Evolutionary conservation across 2,113 vertebrate genomes (phyloP).

Genomic region (Syrmaticus mikado): DNA sequence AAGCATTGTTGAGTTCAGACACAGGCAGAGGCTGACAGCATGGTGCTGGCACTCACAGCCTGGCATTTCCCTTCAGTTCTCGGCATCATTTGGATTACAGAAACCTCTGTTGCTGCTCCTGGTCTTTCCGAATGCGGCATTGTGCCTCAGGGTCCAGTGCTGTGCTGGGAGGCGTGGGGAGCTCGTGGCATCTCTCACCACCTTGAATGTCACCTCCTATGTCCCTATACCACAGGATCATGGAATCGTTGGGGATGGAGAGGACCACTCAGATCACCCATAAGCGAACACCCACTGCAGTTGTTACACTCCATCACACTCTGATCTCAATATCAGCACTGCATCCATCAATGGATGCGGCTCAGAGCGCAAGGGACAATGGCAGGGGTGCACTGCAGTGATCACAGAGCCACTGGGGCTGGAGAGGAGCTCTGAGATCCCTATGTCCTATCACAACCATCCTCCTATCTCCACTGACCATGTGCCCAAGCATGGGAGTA

Average conservation of each 20-base stretch:
- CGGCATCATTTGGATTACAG: fast-evolving
- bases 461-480: too few species aligned
- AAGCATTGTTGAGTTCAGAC: slow-evolving; percentile 52
- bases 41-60: neutral
- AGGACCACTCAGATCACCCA: too few species aligned
- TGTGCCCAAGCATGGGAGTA: neutral
- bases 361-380: too few species aligned
- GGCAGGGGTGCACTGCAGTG: too few species aligned
- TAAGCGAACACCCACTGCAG: too few species aligned
- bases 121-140: neutral
- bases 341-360: too few species aligned
- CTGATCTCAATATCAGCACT: too few species aligned
- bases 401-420: too few species aligned
- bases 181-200: fast-evolving
- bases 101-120: fast-evolving
- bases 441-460: too few species aligned
- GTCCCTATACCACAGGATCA: neutral
- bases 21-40: neutral
- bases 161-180: fast-evolving
- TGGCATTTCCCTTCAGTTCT: fast-evolving
- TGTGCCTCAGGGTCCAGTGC: fast-evolving
- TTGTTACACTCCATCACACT: too few species aligned
- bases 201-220: fast-evolving
- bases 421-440: too few species aligned
- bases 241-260: too few species aligned